Evolutionary conservation across 2,797 vertebrate species (phyloP).

Genomic region (Sternotherus odoratus): DNA sequence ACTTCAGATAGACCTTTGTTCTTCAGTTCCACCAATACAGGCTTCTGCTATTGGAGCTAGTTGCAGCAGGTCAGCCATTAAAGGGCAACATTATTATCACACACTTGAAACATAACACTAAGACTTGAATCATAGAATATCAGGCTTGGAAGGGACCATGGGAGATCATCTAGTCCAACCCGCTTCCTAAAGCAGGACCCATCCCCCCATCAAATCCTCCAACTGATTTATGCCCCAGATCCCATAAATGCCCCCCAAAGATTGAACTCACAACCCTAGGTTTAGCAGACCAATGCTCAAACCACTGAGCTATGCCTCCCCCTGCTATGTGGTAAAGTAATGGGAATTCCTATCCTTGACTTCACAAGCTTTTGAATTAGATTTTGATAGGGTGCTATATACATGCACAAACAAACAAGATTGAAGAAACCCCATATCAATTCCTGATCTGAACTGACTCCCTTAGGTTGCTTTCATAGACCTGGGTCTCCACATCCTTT

Average conservation of each 20-base stretch:
- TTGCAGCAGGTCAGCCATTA: conserved; percentile 34
- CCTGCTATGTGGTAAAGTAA: background rate
- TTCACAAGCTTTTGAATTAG: background rate
- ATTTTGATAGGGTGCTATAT: background rate
- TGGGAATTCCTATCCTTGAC: conserved; percentile 17
- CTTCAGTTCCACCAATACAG: background rate
- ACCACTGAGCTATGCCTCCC: too few relatives aligned
- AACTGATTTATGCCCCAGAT: too few relatives aligned
- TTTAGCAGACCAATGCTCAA: too few relatives aligned
- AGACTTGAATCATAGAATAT: background rate
- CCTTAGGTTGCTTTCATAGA: background rate
- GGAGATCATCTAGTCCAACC: too few relatives aligned
- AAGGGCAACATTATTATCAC: conserved; percentile 52
- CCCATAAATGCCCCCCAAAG: too few relatives aligned
- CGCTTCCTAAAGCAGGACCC: too few relatives aligned
- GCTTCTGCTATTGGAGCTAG: background rate
- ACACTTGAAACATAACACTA: fast-evolving
- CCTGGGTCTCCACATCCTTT: background rate
- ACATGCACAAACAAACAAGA: background rate
- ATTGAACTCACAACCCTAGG: too few relatives aligned
- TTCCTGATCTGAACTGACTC: background rate
- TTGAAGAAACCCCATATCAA: too few relatives aligned
- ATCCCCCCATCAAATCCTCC: too few relatives aligned
- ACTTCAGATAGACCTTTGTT: background rate
- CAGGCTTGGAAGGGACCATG: too few relatives aligned